Conservation (phyloP, 2,113 vertebrate genomes). For the Electrona antarctica region DNA sequence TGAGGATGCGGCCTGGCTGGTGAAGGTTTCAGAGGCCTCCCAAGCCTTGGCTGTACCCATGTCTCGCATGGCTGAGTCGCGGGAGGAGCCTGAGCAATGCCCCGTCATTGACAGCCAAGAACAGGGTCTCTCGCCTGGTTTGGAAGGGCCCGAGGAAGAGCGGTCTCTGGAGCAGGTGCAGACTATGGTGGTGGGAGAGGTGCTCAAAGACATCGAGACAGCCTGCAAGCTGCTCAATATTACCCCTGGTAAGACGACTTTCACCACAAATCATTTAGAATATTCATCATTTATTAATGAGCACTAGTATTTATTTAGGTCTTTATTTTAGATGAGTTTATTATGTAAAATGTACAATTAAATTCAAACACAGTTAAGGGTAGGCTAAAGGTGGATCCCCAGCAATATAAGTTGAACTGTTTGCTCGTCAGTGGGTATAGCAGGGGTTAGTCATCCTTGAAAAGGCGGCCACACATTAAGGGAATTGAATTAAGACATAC, state of each 20-base stretch:
- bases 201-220: constrained; percentile 96
- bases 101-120: constrained; percentile 96
- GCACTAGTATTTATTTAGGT: too few species aligned
- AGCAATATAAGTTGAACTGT: too few species aligned
- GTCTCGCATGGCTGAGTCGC: constrained; percentile 25
- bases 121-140: constrained; percentile 78
- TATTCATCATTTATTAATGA: too few species aligned
- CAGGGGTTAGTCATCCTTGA: constrained; percentile 1
- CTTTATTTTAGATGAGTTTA: too few species aligned
- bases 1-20: constrained; percentile 81
- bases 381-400: too few species aligned
- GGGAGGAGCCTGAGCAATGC: constrained; percentile 91
- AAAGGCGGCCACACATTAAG: neutral
- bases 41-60: constrained; percentile 45
- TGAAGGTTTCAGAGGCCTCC: constrained; percentile 76
- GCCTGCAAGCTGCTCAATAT: constrained; percentile 98
- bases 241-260: constrained; percentile 80
- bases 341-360: neutral
- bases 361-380: neutral
- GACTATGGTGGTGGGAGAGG: constrained; percentile 96
- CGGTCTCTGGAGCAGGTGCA: constrained; percentile 95
- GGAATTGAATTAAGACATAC: neutral
- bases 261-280: neutral
- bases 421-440: too few species aligned
- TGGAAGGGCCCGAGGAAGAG: constrained; percentile 88